A percentile compares a stretch with the other conserved stretches of the same genome.
Evolutionary conservation across 2,113 vertebrate genomes (phyloP).

Genomic region (Ceyx melanurus): DNA sequence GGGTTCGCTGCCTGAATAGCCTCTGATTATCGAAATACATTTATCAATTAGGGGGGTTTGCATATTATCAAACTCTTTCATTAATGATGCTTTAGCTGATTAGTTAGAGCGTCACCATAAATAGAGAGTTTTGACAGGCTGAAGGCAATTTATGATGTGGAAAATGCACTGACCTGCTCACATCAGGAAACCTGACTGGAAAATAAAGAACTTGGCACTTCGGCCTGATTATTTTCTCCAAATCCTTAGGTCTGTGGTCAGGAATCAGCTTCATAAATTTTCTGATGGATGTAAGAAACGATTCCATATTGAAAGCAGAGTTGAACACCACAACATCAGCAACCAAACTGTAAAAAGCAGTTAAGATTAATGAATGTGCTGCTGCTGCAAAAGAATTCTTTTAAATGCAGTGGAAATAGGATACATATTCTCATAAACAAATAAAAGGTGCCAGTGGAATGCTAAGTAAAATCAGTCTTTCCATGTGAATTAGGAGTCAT

Average conservation of each 20-base stretch:
- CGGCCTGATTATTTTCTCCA: constrained; percentile 86
- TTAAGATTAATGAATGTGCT: background rate
- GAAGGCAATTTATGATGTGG: constrained; percentile 53
- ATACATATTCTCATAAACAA: background rate
- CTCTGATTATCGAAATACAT: constrained; percentile 48
- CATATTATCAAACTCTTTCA: constrained; percentile 36
- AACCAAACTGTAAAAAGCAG: constrained; percentile 82
- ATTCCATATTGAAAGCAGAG: constrained; percentile 93
- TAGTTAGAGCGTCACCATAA: constrained; percentile 52
- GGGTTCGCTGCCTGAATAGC: background rate
- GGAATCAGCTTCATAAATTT: constrained; percentile 93
- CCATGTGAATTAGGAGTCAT: background rate
- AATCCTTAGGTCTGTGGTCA: constrained; percentile 88
- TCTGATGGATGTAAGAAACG: constrained; percentile 87
- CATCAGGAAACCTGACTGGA: constrained; percentile 88
- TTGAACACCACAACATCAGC: constrained; percentile 91
- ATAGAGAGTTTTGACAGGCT: constrained; percentile 36
- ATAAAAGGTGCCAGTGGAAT: background rate
- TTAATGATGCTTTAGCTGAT: constrained; percentile 47
- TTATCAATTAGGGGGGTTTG: constrained; percentile 35
- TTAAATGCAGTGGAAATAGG: background rate
- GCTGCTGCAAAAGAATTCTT: background rate
- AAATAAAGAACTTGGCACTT: constrained; percentile 91
- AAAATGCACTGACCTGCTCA: constrained; percentile 84
- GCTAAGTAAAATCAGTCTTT: background rate